A percentile compares a stretch with the other conserved stretches of the same genome.
Conservation (phyloP, 2,797 vertebrate species). For the Hylomyscus alleni region DNA sequence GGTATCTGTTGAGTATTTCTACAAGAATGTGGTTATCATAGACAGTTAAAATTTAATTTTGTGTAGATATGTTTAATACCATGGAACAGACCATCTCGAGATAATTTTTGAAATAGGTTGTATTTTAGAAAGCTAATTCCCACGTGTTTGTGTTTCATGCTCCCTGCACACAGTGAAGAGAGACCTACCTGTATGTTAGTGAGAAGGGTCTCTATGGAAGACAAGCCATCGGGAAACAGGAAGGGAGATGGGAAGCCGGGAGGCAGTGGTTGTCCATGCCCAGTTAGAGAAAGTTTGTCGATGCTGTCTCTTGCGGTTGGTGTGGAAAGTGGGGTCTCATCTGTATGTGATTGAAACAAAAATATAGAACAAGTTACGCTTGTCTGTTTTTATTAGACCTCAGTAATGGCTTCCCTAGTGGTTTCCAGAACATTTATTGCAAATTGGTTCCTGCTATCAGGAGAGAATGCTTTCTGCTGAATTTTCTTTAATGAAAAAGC, state of each 20-base stretch:
- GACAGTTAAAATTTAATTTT: conserved; percentile 82
- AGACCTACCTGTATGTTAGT: conserved; percentile 99
- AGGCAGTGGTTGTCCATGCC: conserved; percentile 96
- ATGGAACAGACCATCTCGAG: conserved; percentile 54
- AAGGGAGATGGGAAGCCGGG: conserved; percentile 99
- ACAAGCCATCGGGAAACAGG: conserved; percentile 98
- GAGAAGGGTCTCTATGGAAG: conserved; percentile 99
- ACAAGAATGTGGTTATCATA: conserved; percentile 73
- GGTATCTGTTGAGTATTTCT: conserved; percentile 77
- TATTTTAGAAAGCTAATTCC: conserved; percentile 79
- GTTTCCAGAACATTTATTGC: conserved; percentile 95
- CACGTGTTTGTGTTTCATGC: conserved; percentile 56
- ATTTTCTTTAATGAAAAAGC: conserved; percentile 95
- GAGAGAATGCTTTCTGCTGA: conserved; percentile 95
- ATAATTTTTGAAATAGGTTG: conserved; percentile 74
- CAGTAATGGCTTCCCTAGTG: conserved; percentile 94
- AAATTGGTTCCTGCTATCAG: conserved; percentile 95
- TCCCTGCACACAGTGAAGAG: conserved; percentile 73
- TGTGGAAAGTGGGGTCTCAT: conserved; percentile 97
- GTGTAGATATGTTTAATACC: conserved; percentile 62
- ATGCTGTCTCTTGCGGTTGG: conserved; percentile 99
- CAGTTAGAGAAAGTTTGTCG: conserved; percentile 97
- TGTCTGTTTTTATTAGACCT: conserved; percentile 94
- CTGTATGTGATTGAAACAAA: conserved; percentile 95
- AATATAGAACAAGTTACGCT: conserved; percentile 95